Evolutionary conservation across 2,797 vertebrate species (phyloP).

Genomic region (Ciconia nigra): DNA sequence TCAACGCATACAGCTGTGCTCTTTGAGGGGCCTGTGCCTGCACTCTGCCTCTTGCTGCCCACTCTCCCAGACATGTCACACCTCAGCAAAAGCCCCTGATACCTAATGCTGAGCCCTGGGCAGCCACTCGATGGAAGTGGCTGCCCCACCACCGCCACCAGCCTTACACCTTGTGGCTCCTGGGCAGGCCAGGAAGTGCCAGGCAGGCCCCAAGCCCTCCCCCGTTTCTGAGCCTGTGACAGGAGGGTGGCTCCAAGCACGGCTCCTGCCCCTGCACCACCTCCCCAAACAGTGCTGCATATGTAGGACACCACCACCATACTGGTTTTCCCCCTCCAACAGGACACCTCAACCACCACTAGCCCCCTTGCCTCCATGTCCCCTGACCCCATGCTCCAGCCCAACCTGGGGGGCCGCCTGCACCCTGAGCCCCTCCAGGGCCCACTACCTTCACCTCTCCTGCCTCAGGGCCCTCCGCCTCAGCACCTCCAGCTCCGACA

Average conservation of each 20-base stretch:
- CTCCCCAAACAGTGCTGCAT: too few relatives aligned
- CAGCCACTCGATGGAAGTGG: background rate
- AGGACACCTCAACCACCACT: background rate
- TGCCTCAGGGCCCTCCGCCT: fast-evolving
- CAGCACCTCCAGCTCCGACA: background rate
- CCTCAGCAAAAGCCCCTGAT: background rate
- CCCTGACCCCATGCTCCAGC: background rate
- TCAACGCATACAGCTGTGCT: background rate
- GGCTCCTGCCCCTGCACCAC: background rate
- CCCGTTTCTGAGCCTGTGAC: background rate
- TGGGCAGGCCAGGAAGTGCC: background rate
- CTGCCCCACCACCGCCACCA: background rate
- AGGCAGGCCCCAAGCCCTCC: background rate
- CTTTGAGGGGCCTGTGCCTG: background rate
- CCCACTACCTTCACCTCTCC: background rate
- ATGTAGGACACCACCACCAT: fast-evolving
- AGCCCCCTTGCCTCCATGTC: background rate
- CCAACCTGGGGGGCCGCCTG: background rate
- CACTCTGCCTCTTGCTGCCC: background rate
- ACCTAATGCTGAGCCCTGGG: background rate
- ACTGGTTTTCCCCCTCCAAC: background rate
- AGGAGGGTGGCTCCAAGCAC: background rate
- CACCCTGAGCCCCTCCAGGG: background rate
- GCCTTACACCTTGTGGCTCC: background rate
- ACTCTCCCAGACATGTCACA: background rate